phyloP scores from a whole-genome alignment of 1,140 invertebrate genomes.

The Drosophila erecta region DNA sequence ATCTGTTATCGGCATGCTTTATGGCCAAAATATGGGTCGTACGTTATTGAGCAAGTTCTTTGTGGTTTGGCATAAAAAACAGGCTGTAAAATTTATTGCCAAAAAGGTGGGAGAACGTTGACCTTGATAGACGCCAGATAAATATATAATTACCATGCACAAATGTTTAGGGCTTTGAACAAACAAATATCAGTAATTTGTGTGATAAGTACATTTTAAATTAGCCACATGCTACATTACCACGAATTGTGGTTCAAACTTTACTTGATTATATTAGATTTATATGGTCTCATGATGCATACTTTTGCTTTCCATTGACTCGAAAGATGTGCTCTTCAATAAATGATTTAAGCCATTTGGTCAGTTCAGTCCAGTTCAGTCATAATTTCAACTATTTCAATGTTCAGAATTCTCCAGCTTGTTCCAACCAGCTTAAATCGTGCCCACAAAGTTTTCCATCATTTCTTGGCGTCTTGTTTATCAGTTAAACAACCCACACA shows the following conservation, averaged over 20 bases:
- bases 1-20: constrained; percentile 25
- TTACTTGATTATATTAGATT: too few species aligned
- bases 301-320: too few species aligned
- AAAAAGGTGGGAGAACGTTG: constrained; percentile 33
- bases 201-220: too few species aligned
- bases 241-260: too few species aligned
- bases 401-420: too few species aligned
- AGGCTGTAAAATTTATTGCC: constrained; percentile 26
- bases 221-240: too few species aligned
- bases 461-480: constrained; percentile 19
- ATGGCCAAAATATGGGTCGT: constrained; percentile 14
- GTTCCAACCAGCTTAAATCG: neutral
- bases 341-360: too few species aligned
- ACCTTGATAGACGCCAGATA: constrained; percentile 11
- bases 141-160: constrained; percentile 27
- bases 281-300: too few species aligned
- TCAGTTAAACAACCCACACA: constrained; percentile 5
- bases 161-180: neutral
- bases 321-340: too few species aligned
- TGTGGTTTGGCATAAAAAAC: constrained; percentile 32
- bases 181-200: neutral
- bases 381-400: neutral
- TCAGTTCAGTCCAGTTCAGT: too few species aligned
- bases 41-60: too few species aligned
- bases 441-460: constrained; percentile 15